These are phyloP conservation scores for Rhinoraja longicauda DNA, from an alignment of 2,797 vertebrate genomes.

Conservation along the genomic window DNA sequence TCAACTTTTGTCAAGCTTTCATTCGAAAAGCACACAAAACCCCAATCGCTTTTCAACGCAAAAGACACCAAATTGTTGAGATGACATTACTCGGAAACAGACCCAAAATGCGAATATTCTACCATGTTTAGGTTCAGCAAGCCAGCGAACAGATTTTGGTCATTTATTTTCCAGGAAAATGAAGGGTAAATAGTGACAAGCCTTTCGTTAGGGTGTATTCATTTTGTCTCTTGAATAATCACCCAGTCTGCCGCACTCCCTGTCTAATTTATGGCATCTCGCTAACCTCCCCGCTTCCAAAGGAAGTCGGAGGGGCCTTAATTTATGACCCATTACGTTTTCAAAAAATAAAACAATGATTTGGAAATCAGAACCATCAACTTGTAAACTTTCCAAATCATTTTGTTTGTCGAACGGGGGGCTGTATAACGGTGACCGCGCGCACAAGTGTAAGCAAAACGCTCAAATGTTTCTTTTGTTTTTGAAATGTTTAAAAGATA, in stretches of 20 bases:
- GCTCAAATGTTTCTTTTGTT: slow-evolving; percentile 5
- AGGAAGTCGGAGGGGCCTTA: not conserved
- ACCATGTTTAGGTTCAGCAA: slow-evolving; percentile 25
- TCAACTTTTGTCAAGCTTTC: slow-evolving; percentile 55
- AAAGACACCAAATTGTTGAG: slow-evolving; percentile 47
- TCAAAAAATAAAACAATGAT: not conserved
- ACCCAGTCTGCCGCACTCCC: slow-evolving; percentile 33
- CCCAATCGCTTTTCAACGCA: slow-evolving; percentile 45
- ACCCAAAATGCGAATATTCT: slow-evolving; percentile 24
- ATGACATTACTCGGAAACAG: slow-evolving; percentile 37
- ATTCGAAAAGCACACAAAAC: slow-evolving; percentile 54
- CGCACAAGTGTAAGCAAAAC: not conserved
- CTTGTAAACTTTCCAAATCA: not conserved
- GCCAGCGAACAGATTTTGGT: slow-evolving; percentile 18
- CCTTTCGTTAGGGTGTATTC: slow-evolving; percentile 29
- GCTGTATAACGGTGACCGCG: not conserved
- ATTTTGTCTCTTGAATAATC: slow-evolving; percentile 29
- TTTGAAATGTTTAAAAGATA: not conserved
- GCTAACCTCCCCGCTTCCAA: slow-evolving; percentile 20
- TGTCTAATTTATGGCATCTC: slow-evolving; percentile 27
- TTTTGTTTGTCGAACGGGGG: not conserved
- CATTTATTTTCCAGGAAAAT: slow-evolving; percentile 39
- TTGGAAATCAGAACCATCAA: slow-evolving; percentile 18
- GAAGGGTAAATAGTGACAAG: slow-evolving; percentile 28
- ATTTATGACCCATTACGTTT: slow-evolving; percentile 20